Evolutionary conservation across 1,140 invertebrate species (phyloP), one percentile per base, ranked within the genome.

Genomic region (Armadillidium nasatum): DNA sequence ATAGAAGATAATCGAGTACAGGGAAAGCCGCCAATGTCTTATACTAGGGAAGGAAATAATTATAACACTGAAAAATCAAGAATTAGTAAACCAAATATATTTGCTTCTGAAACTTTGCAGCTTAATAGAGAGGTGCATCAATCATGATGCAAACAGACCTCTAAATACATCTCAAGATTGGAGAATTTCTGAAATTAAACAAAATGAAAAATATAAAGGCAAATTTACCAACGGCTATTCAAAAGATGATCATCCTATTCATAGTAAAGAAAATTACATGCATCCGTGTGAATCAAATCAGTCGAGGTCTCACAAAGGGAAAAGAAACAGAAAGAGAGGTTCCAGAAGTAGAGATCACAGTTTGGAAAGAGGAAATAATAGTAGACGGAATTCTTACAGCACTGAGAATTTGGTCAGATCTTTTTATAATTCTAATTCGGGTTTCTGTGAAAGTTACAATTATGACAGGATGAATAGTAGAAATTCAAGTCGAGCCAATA

Each of bases 201-300:
- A 13, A 2, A 15, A 13, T 13, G 19, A 60, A 4, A 60, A 60
- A 60, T 19, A 60, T 60, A 19, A 13, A 2, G 50, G 50, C 11
- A 19, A 19, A 15, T 3, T 60, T 13, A 4, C 11, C 2, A 60
- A 60, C 68, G 73, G 1, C 43, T 66, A 54, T 60, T 60, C 50
- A 60, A 60, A 19, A 60, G 50, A 60, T 60, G 19, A 60, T 7
- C 50, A 60, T 60, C 50, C 50, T 43, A 60, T 80, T 46, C 79
- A 80, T 69, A 80, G 79, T 68, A 80, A 80, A 66, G 79, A 80
- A 60, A 80, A 80, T 76, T 71, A 78, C 9, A 75, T 80, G 13
- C 74, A 78, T 54, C 74, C 75, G 6, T 71, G 76, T 6, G 76
- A 76, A 60, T 69, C 79, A 74, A 76, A 74, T 44, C 33, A 33